Conservation (phyloP, 2,113 vertebrate species). For the Fregetta grallaria region DNA sequence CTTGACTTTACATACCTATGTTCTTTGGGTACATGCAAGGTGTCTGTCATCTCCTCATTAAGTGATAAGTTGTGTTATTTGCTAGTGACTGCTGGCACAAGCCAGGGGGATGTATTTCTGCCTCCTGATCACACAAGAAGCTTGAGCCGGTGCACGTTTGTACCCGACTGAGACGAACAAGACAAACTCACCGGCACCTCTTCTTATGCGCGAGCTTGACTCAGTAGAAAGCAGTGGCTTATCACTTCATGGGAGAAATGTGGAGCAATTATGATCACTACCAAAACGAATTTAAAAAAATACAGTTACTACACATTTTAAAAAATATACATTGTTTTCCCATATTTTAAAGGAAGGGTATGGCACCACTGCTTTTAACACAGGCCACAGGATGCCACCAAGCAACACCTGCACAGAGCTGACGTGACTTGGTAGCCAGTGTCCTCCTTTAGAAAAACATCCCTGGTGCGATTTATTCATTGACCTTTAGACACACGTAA, state of each 20-base stretch:
- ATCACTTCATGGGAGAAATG: background rate
- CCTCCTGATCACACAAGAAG: background rate
- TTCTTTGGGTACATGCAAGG: background rate
- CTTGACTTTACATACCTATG: background rate
- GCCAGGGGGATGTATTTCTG: background rate
- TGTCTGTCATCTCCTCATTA: background rate
- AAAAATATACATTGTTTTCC: background rate
- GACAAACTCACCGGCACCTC: background rate
- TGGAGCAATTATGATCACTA: background rate
- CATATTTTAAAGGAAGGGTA: background rate
- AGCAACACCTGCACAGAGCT: background rate
- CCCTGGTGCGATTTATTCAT: background rate
- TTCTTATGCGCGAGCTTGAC: background rate
- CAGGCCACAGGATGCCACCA: background rate
- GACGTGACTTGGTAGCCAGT: fast-evolving
- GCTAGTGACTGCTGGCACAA: background rate
- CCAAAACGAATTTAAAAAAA: background rate
- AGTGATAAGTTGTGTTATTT: background rate
- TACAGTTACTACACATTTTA: background rate
- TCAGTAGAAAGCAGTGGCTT: background rate
- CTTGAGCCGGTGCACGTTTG: background rate
- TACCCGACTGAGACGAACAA: background rate
- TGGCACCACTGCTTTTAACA: background rate
- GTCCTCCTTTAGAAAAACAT: background rate
- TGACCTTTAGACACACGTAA: background rate